A percentile compares a stretch with the other conserved stretches of the same genome.
Conservation (phyloP, 2,888 invertebrate species). For the Aproaerema taeniolella region DNA sequence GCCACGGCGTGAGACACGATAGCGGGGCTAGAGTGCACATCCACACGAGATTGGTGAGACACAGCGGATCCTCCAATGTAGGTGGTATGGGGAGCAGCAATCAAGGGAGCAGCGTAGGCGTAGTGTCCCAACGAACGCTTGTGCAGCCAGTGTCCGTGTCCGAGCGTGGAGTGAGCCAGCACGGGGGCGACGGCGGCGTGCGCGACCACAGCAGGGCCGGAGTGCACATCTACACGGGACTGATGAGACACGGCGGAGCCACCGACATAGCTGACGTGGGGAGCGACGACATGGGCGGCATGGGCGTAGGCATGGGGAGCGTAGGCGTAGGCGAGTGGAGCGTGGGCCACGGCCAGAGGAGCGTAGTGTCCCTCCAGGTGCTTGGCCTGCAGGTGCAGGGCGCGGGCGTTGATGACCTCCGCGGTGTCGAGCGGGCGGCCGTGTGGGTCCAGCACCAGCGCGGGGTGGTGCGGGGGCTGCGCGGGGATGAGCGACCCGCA, state of each 20-base stretch:
- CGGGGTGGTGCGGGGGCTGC: slow-evolving; percentile 64
- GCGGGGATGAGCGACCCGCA: slow-evolving; percentile 72
- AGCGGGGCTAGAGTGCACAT: slow-evolving; percentile 45
- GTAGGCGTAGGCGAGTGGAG: slow-evolving; percentile 33
- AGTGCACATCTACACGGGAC: slow-evolving; percentile 69
- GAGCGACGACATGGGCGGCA: slow-evolving; percentile 45
- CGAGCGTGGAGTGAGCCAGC: slow-evolving; percentile 33
- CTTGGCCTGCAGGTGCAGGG: slow-evolving; percentile 67
- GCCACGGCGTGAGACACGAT: slow-evolving; percentile 40
- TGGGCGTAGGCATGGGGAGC: slow-evolving; percentile 36
- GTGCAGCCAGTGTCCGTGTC: slow-evolving; percentile 37
- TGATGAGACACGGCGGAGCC: slow-evolving; percentile 72
- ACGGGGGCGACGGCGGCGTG: slow-evolving; percentile 37
- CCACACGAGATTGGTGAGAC: slow-evolving; percentile 46
- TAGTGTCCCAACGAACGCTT: slow-evolving; percentile 42
- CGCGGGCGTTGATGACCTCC: slow-evolving; percentile 66
- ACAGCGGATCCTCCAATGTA: slow-evolving; percentile 39
- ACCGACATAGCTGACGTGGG: slow-evolving; percentile 41
- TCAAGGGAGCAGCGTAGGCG: slow-evolving; percentile 39
- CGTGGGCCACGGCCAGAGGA: slow-evolving; percentile 32
- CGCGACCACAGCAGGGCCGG: slow-evolving; percentile 42
- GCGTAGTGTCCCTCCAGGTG: slow-evolving; percentile 52
- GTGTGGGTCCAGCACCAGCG: slow-evolving; percentile 63
- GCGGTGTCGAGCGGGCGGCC: slow-evolving; percentile 71
- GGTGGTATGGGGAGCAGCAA: slow-evolving; percentile 38